These are phyloP conservation scores for Macquaria australasica DNA, from an alignment of 2,113 vertebrate genomes.

Conservation along the genomic window DNA sequence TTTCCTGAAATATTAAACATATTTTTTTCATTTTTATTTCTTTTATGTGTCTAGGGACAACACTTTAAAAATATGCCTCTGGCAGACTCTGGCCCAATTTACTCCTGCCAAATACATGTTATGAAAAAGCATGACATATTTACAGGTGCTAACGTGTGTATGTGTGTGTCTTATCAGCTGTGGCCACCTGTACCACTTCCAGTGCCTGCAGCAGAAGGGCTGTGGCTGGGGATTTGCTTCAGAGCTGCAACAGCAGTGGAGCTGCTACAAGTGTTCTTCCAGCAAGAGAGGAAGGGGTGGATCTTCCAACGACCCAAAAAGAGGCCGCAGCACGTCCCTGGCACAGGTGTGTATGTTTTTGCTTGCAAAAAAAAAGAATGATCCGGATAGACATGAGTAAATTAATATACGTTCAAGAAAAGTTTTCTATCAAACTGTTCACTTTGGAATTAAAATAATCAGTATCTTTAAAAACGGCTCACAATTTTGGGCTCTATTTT, in stretches of 20 bases:
- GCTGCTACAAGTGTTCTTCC: slow-evolving; percentile 94
- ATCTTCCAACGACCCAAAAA: slow-evolving; percentile 76
- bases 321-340: slow-evolving; percentile 82
- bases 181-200: slow-evolving; percentile 95
- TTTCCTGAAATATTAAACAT: too few relatives aligned
- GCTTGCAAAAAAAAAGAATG: too few relatives aligned
- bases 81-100: too few relatives aligned
- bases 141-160: not conserved
- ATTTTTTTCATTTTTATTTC: too few relatives aligned
- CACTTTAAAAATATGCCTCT: too few relatives aligned
- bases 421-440: too few relatives aligned
- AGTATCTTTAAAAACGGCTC: too few relatives aligned
- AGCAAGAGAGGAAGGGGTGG: slow-evolving; percentile 86
- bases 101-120: too few relatives aligned
- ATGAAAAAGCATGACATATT: not conserved
- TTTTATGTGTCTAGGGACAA: too few relatives aligned
- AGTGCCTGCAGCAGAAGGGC: slow-evolving; percentile 93
- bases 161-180: slow-evolving; percentile 84
- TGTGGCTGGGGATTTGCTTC: slow-evolving; percentile 73
- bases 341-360: slow-evolving; percentile 88
- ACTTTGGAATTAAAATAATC: too few relatives aligned
- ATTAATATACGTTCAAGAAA: not conserved
- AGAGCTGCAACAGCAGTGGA: slow-evolving; percentile 88
- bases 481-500: too few relatives aligned
- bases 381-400: slow-evolving; percentile 35